A percentile compares a stretch with the other conserved stretches of the same genome.
phyloP scores from a whole-genome alignment of 2,888 invertebrate species.

The Dasypogon diadema region DNA sequence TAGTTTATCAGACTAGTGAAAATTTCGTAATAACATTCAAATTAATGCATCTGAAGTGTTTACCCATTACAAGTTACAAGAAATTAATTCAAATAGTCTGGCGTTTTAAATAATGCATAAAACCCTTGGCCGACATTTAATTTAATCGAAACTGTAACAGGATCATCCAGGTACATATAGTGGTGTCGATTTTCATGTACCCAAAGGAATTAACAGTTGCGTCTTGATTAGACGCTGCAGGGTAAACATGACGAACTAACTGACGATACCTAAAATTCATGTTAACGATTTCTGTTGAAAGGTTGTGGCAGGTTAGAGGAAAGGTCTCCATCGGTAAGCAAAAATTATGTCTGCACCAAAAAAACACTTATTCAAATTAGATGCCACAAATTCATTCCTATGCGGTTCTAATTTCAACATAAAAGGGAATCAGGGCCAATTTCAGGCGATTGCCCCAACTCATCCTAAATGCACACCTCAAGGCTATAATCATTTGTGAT shows the following conservation, averaged over 20 bases:
- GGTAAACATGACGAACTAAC: constrained; percentile 19
- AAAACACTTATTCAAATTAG: constrained; percentile 36
- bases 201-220: background rate
- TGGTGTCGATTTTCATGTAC: constrained; percentile 12
- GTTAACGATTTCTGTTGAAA: constrained; percentile 33
- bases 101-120: too few relatives aligned
- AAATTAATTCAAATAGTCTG: too few relatives aligned
- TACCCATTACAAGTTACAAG: too few relatives aligned
- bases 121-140: too few relatives aligned
- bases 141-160: too few relatives aligned
- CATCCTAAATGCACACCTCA: constrained; percentile 26
- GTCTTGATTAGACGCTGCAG: constrained; percentile 13
- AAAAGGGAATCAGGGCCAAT: background rate
- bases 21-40: too few relatives aligned
- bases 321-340: background rate
- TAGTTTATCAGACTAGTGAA: too few relatives aligned
- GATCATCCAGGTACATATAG: background rate
- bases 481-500: constrained; percentile 32
- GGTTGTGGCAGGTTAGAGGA: background rate
- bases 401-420: background rate
- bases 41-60: too few relatives aligned
- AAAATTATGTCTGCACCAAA: background rate
- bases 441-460: constrained; percentile 3
- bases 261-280: constrained; percentile 6
- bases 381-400: constrained; percentile 10